Conservation (phyloP, 2,113 vertebrate species). For the Sebastes fasciatus region DNA sequence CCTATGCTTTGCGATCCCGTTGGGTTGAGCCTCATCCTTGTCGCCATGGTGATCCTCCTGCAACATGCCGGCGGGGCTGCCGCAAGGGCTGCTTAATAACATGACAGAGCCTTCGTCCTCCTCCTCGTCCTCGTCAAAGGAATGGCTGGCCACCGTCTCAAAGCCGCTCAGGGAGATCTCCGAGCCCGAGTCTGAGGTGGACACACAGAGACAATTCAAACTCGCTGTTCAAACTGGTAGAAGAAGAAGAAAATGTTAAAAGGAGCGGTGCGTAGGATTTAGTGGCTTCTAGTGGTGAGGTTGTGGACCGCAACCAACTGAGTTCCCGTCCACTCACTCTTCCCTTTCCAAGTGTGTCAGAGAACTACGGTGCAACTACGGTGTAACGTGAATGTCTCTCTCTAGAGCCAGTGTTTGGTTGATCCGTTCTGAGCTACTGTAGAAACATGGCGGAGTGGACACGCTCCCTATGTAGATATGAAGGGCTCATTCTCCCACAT, state of each 20-base stretch:
- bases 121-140: constrained; percentile 83
- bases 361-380: too few species aligned
- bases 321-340: too few species aligned
- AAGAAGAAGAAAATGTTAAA: not conserved
- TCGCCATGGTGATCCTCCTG: constrained; percentile 87
- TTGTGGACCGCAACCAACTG: too few species aligned
- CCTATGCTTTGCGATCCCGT: constrained; percentile 93
- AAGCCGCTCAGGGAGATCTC: constrained; percentile 91
- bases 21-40: constrained; percentile 85
- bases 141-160: constrained; percentile 88
- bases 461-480: too few species aligned
- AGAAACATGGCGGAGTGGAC: too few species aligned
- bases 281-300: not conserved
- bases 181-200: constrained; percentile 89
- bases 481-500: too few species aligned
- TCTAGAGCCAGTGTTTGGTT: too few species aligned
- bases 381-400: too few species aligned
- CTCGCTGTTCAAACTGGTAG: not conserved
- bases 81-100: constrained; percentile 78
- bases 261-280: not conserved
- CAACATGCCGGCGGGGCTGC: constrained; percentile 82
- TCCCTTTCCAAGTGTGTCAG: too few species aligned
- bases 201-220: constrained; percentile 9
- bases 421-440: too few species aligned
- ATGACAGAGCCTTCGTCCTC: constrained; percentile 79